These are phyloP conservation scores for Neelides folsomi DNA, from an alignment of 2,888 invertebrate species.

Conservation along the genomic window DNA sequence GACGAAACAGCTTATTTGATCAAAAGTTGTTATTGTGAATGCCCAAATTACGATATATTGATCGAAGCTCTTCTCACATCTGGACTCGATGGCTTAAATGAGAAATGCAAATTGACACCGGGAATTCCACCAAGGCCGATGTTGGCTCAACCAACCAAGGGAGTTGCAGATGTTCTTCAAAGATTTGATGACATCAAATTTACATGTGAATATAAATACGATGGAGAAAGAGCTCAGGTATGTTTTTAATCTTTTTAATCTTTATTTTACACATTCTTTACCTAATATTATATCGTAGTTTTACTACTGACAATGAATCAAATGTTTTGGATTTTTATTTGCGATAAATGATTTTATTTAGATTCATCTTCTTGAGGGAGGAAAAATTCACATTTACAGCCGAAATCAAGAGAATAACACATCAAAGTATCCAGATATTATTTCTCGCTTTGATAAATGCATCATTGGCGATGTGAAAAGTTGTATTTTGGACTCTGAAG, in stretches of 20 bases:
- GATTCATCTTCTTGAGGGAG: constrained; percentile 59
- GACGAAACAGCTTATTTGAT: constrained; percentile 62
- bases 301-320: constrained; percentile 3
- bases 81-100: constrained; percentile 59
- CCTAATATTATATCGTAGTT: neutral
- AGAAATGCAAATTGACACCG: constrained; percentile 71
- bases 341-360: constrained; percentile 34
- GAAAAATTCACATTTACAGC: constrained; percentile 70
- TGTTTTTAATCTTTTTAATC: neutral
- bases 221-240: constrained; percentile 94
- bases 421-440: constrained; percentile 88
- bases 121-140: constrained; percentile 94
- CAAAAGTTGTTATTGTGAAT: constrained; percentile 91
- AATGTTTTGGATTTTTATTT: neutral
- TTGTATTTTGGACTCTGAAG: constrained; percentile 90
- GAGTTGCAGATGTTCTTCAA: constrained; percentile 72
- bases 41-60: constrained; percentile 82
- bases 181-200: constrained; percentile 75
- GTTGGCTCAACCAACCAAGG: constrained; percentile 95
- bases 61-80: constrained; percentile 62
- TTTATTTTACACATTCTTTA: neutral
- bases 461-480: constrained; percentile 47
- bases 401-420: constrained; percentile 92
- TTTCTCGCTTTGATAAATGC: constrained; percentile 48
- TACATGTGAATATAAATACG: constrained; percentile 98